phyloP scores from a whole-genome alignment of 2,113 vertebrate genomes.

The Alethe castanea region DNA sequence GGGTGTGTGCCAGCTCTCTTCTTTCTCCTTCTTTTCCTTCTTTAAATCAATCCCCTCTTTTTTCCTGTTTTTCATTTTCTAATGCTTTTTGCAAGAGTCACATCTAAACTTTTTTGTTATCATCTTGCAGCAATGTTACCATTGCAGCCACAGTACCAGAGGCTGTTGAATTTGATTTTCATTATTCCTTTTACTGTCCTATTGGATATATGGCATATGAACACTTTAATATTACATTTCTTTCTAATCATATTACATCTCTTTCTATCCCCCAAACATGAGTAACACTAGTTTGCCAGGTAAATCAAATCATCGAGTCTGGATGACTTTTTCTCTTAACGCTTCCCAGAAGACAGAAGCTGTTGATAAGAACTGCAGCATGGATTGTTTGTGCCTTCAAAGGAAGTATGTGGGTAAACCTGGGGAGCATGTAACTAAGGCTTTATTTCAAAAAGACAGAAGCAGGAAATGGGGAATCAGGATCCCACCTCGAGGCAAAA shows the following conservation, averaged over 20 bases:
- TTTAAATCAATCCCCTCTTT: background rate
- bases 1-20: background rate
- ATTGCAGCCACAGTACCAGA: background rate
- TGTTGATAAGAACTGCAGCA: background rate
- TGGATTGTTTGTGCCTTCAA: background rate
- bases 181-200: background rate
- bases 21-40: background rate
- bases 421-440: background rate
- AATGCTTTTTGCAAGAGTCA: background rate
- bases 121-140: background rate
- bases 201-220: background rate
- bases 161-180: background rate
- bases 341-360: background rate
- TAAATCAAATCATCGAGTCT: background rate
- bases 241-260: background rate
- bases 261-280: background rate
- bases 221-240: background rate
- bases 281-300: background rate
- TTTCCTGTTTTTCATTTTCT: background rate
- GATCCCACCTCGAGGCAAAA: background rate
- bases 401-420: background rate
- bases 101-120: background rate
- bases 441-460: background rate
- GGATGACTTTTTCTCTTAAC: background rate
- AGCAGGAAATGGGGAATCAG: background rate